Evolutionary conservation across 2,888 invertebrate species (phyloP).

Genomic region (Acrobasis suavella): DNA sequence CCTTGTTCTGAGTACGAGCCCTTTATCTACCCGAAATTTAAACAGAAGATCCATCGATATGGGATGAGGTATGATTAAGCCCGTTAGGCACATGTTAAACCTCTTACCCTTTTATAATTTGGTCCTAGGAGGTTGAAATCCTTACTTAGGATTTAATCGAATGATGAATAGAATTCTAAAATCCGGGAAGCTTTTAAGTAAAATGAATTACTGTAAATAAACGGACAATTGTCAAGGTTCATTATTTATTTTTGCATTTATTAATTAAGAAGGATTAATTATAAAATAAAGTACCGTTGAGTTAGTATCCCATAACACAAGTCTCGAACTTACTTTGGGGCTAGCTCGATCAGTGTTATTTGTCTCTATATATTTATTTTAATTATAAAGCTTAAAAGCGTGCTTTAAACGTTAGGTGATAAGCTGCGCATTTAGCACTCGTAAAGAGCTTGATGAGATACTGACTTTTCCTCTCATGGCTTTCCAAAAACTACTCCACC

Average conservation of each 20-base stretch:
- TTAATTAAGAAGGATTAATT: no score
- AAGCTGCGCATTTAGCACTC: no score
- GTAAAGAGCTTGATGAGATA: no score
- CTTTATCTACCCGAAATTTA: slow-evolving; percentile 1
- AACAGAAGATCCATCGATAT: slow-evolving; percentile 1
- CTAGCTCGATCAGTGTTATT: no score
- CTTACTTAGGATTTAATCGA: slow-evolving; percentile 1
- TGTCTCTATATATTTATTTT: no score
- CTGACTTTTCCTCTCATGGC: no score
- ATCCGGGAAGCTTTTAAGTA: slow-evolving; percentile 1
- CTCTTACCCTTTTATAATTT: slow-evolving; percentile 15
- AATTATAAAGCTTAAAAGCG: no score
- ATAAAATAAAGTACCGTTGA: no score
- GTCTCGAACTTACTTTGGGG: no score
- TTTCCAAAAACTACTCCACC: no score
- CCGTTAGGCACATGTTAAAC: background rate
- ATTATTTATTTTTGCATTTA: background rate
- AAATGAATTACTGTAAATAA: slow-evolving; percentile 6
- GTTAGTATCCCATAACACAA: no score
- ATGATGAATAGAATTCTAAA: background rate
- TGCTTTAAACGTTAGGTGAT: no score
- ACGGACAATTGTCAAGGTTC: background rate
- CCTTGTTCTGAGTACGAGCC: background rate
- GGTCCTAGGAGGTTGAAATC: background rate
- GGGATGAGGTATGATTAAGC: slow-evolving; percentile 3